These are phyloP conservation scores for Drosophila eugracilis DNA, from an alignment of 1,140 invertebrate genomes.

Conservation along the genomic window DNA sequence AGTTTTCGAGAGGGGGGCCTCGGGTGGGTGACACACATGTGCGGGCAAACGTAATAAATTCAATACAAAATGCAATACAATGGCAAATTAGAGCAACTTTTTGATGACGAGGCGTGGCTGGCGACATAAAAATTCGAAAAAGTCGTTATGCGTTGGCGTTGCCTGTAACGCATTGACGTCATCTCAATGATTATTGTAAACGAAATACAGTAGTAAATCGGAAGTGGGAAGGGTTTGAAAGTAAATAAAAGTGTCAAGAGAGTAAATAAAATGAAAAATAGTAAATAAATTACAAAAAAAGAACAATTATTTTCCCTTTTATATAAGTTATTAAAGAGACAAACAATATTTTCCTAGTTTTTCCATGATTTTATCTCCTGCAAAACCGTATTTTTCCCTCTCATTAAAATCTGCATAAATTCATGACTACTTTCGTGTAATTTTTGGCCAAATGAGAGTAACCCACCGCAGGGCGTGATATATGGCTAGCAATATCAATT, in stretches of 20 bases:
- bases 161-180: constrained; percentile 32
- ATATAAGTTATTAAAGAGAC: too few relatives aligned
- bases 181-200: constrained; percentile 15
- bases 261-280: neutral
- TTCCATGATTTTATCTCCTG: too few relatives aligned
- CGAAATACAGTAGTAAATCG: constrained; percentile 11
- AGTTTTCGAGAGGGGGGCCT: constrained; percentile 26
- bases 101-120: constrained; percentile 44
- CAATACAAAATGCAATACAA: constrained; percentile 57
- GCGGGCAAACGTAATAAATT: constrained; percentile 45
- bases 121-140: constrained; percentile 17
- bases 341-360: too few relatives aligned
- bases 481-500: constrained; percentile 32
- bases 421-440: neutral
- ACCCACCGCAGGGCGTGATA: constrained; percentile 36
- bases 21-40: constrained; percentile 10
- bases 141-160: constrained; percentile 39
- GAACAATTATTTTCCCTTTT: too few relatives aligned
- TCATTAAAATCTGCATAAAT: neutral
- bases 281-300: neutral
- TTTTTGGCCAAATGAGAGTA: neutral
- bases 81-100: constrained; percentile 67
- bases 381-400: neutral
- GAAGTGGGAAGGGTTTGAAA: neutral
- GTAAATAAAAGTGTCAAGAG: too few relatives aligned